A percentile compares a stretch with the other conserved stretches of the same genome.
Conservation (phyloP, 2,113 vertebrate genomes). For the Stercorarius parasiticus region DNA sequence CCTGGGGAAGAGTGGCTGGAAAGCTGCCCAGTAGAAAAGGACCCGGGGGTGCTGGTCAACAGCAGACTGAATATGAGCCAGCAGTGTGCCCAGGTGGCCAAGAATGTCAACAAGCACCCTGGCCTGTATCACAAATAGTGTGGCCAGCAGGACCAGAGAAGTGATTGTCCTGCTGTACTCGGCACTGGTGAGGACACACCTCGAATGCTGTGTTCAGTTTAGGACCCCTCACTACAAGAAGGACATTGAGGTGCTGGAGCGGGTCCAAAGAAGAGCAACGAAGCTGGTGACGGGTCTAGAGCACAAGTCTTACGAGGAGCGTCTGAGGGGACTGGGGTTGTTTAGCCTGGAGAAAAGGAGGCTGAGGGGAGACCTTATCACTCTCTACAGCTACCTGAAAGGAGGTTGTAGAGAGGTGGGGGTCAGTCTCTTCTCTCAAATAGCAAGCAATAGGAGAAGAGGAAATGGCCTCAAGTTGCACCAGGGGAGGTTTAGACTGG, state of each 20-base stretch:
- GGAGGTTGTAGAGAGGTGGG: not conserved
- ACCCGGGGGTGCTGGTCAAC: not conserved
- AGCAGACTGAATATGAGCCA: not conserved
- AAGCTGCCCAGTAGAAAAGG: not conserved
- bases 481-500: not conserved
- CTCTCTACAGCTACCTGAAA: not conserved
- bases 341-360: not conserved
- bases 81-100: not conserved
- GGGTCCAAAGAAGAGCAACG: rapidly evolving
- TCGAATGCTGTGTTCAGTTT: rapidly evolving
- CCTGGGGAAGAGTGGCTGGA: not conserved
- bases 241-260: not conserved
- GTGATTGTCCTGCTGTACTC: not conserved
- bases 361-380: not conserved
- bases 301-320: rapidly evolving
- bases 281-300: not conserved
- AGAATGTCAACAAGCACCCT: not conserved
- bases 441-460: rapidly evolving
- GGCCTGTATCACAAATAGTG: not conserved
- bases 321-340: not conserved
- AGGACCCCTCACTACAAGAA: not conserved
- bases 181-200: not conserved
- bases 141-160: not conserved
- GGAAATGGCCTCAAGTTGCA: not conserved
- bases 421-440: rapidly evolving